Conservation (phyloP, 1,140 invertebrate genomes). For the Pteromalus puparum region DNA sequence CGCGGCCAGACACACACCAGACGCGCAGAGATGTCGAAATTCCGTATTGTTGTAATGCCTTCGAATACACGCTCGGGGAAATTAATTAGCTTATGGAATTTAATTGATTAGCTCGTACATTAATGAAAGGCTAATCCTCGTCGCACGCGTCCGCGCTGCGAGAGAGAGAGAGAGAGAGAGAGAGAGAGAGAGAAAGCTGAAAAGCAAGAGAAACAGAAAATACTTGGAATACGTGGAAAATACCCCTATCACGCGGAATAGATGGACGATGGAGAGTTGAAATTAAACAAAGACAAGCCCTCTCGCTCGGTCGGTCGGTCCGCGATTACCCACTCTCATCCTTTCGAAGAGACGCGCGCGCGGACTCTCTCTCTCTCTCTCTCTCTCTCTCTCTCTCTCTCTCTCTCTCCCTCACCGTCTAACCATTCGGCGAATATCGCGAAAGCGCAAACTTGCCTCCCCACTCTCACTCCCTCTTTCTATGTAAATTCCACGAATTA, state of each 20-base stretch:
- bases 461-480: slow-evolving; percentile 35
- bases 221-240: slow-evolving; percentile 57
- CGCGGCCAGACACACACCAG: neutral
- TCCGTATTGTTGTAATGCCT: neutral
- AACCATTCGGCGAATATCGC: slow-evolving; percentile 52
- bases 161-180: neutral
- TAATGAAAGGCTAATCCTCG: slow-evolving; percentile 45
- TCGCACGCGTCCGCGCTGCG: neutral
- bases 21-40: slow-evolving; percentile 1
- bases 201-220: slow-evolving; percentile 53
- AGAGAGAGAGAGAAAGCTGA: neutral
- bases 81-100: slow-evolving; percentile 53
- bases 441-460: slow-evolving; percentile 41
- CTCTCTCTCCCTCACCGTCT: neutral
- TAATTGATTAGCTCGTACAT: slow-evolving; percentile 52
- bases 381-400: no score
- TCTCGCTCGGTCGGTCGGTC: slow-evolving; percentile 56
- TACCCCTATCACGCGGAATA: slow-evolving; percentile 57
- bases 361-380: neutral
- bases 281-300: slow-evolving; percentile 71
- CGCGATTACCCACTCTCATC: slow-evolving; percentile 50
- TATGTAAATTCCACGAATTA: slow-evolving; percentile 70
- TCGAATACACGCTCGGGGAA: neutral
- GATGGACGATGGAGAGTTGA: slow-evolving; percentile 63
- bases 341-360: slow-evolving; percentile 40